Conservation (phyloP, 2,113 vertebrate species). For the Alethe diademata region DNA sequence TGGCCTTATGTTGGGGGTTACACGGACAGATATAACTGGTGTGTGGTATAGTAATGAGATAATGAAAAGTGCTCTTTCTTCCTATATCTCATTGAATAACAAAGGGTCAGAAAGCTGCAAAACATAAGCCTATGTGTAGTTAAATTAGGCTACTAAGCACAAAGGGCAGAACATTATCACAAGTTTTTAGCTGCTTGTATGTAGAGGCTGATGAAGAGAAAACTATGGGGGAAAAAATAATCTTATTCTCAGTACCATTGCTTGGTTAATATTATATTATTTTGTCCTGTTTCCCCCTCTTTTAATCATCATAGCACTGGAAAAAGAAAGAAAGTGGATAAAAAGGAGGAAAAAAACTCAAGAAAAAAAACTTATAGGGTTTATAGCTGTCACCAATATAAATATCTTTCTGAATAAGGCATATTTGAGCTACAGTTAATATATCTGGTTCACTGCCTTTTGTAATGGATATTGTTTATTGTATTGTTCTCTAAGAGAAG, state of each 20-base stretch:
- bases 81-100: background rate
- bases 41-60: background rate
- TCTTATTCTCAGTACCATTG: background rate
- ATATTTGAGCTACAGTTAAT: background rate
- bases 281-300: rapidly evolving
- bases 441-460: background rate
- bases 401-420: background rate
- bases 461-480: background rate
- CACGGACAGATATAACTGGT: background rate
- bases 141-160: background rate
- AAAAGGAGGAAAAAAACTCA: background rate
- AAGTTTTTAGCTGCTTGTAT: background rate
- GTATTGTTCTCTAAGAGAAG: background rate
- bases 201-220: background rate
- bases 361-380: rapidly evolving
- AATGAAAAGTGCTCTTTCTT: background rate
- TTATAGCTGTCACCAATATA: background rate
- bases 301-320: background rate
- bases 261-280: background rate
- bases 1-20: background rate
- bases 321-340: background rate
- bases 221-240: background rate
- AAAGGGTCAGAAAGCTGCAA: background rate
- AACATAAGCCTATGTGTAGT: background rate
- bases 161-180: background rate